Evolutionary conservation across 2,113 vertebrate species (phyloP).

Genomic region (Oreochromis niloticus): DNA sequence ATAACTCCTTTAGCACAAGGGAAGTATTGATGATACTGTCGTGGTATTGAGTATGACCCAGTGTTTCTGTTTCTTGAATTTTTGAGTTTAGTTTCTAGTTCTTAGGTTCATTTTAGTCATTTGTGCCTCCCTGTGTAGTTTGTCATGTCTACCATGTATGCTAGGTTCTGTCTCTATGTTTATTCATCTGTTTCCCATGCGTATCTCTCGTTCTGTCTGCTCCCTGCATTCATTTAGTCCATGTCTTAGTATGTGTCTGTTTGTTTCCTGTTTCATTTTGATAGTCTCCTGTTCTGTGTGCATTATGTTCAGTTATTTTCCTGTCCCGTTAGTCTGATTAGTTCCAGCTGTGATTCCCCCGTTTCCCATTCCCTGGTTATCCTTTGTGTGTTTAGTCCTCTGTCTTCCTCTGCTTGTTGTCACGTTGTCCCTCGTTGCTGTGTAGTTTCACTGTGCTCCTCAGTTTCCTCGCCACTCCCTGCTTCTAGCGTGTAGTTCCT

Average conservation of each 20-base stretch:
- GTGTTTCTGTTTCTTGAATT: not conserved
- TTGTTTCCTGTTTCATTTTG: not conserved
- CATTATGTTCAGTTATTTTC: not conserved
- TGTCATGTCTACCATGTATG: not conserved
- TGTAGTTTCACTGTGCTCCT: not conserved
- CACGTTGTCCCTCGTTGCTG: not conserved
- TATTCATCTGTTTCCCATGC: fast-evolving
- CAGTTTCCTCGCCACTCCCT: not conserved
- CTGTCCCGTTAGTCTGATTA: not conserved
- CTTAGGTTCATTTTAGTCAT: not conserved
- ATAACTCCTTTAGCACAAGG: not conserved
- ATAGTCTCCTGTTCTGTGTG: not conserved
- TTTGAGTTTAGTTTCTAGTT: not conserved
- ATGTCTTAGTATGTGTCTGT: not conserved
- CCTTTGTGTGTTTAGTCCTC: not conserved
- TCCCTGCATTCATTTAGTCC: not conserved
- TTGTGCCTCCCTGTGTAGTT: not conserved
- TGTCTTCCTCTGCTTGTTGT: not conserved
- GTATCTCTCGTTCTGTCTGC: not conserved
- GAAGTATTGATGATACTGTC: not conserved
- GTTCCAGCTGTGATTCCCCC: not conserved
- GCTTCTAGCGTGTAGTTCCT: not conserved
- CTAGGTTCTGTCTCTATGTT: too few relatives aligned
- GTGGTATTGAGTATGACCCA: not conserved
- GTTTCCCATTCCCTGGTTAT: not conserved